Evolutionary conservation across 2,797 vertebrate species (phyloP), one percentile per base, ranked within the genome.

Genomic region (Sylvia borin): DNA sequence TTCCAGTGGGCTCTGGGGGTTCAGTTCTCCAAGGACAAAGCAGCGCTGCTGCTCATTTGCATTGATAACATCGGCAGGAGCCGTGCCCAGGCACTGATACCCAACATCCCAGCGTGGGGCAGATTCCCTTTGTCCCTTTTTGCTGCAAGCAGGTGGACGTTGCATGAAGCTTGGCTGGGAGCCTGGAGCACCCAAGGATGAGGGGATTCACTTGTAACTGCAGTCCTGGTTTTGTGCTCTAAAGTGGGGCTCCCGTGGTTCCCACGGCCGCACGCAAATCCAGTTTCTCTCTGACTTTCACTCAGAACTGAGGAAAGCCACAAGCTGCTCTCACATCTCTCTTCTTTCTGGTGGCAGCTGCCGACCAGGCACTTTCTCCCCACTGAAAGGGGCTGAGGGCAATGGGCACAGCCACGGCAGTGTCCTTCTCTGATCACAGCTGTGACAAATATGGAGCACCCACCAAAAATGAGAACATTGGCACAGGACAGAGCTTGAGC

Each of bases 341-440:
- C 51, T 51, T 32, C 11, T 32, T 31, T 54, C 70, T 2, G 0
- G 42, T 29, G 34, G 13, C 6, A 15, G 53, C 58, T 4, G 3
- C 64, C 0, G 0, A 19, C 7, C 18, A 10, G n/a, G 16, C 40
- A 60, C 2, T 0, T 24, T 45, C 8, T 75, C 31, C 34, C 29
- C 72, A 26, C 2, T 45, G 24, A 7, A 57, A 60, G 0, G 6
- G 54, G n/a, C 57, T 38, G 62, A 50, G 31, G 31, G 19, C 16
- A 58, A 21, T 1, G 4, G 78, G 22, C 22, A 4, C 1, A 4
- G 43, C 34, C 74, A 21, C 61, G 31, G 40, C 42, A 32, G 14
- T 9, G n/a, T 61, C 17, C 19, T 62, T 17, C 29, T 76, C 65
- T 47, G n/a, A 14, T 55, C 66, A 48, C 47, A 53, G 70, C 65